phyloP scores from a whole-genome alignment of 2,888 invertebrate genomes.

The Drosophila multiciliata region DNA sequence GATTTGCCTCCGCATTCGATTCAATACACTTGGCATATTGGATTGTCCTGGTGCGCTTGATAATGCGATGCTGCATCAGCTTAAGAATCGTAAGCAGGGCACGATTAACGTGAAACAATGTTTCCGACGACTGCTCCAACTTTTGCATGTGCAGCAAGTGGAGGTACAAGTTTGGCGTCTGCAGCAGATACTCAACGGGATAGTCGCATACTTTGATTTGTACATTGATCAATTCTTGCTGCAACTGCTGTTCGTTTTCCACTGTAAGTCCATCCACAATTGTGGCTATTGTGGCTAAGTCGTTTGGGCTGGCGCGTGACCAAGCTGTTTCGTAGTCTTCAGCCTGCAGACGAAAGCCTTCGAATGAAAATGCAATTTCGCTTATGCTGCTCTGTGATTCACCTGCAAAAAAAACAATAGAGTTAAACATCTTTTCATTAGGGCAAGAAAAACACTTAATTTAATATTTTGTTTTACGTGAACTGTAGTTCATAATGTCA shows the following conservation, averaged over 20 bases:
- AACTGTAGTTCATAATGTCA: neutral
- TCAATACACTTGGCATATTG: slow-evolving; percentile 38
- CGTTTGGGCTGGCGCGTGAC: slow-evolving; percentile 72
- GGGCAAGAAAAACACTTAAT: neutral
- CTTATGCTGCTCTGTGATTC: neutral
- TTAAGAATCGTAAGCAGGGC: slow-evolving; percentile 62
- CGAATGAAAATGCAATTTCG: slow-evolving; percentile 5
- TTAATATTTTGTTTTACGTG: neutral
- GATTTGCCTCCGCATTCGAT: neutral
- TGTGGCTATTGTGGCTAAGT: slow-evolving; percentile 76
- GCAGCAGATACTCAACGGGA: slow-evolving; percentile 83
- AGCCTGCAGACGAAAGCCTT: slow-evolving; percentile 7
- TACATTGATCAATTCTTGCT: slow-evolving; percentile 72
- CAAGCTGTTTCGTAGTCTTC: slow-evolving; percentile 80
- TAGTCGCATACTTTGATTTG: slow-evolving; percentile 81
- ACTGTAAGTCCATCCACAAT: slow-evolving; percentile 59
- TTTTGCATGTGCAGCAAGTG: slow-evolving; percentile 69
- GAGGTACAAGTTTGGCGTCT: slow-evolving; percentile 82
- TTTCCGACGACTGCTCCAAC: slow-evolving; percentile 14
- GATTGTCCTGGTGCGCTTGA: slow-evolving; percentile 51
- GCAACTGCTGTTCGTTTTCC: slow-evolving; percentile 55
- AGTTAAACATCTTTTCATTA: neutral
- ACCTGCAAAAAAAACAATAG: slow-evolving; percentile 7
- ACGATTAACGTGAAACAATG: slow-evolving; percentile 57
- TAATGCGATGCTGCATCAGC: slow-evolving; percentile 64